phyloP scores from a whole-genome alignment of 2,797 vertebrate species.

The Hyperoplus lanceolatus region DNA sequence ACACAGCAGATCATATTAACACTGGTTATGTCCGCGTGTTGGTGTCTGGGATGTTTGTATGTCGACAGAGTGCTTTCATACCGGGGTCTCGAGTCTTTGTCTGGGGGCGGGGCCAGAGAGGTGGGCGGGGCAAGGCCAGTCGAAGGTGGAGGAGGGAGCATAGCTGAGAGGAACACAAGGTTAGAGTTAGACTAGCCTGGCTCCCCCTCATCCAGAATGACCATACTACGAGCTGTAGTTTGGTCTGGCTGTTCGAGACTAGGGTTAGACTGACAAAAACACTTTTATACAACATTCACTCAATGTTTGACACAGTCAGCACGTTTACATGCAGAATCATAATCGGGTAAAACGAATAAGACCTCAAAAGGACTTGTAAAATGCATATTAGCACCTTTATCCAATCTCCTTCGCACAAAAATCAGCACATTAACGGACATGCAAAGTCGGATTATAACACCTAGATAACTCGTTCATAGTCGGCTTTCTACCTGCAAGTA shows the following conservation, averaged over 20 bases:
- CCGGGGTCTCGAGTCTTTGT: constrained; percentile 82
- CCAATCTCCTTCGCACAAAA: too few species aligned
- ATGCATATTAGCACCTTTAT: too few species aligned
- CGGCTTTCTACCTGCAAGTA: too few species aligned
- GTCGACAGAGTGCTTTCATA: constrained; percentile 38
- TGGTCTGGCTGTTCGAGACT: not conserved
- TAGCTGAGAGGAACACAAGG: constrained; percentile 61
- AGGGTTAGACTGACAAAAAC: not conserved
- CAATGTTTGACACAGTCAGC: too few species aligned
- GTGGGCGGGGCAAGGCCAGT: constrained; percentile 34
- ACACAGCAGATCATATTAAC: not conserved
- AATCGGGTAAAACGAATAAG: too few species aligned
- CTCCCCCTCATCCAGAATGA: too few species aligned
- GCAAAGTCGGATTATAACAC: too few species aligned
- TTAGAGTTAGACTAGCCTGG: not conserved
- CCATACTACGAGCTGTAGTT: too few species aligned
- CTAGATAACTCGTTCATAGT: too few species aligned
- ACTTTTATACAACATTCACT: not conserved
- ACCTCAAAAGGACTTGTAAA: too few species aligned
- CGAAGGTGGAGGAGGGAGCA: constrained; percentile 59
- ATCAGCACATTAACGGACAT: too few species aligned
- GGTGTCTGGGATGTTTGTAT: not conserved
- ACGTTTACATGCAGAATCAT: too few species aligned
- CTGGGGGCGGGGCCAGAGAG: constrained; percentile 51
- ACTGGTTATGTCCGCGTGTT: not conserved